A percentile compares a stretch with the other conserved stretches of the same genome.
Conservation (phyloP, 2,888 invertebrate genomes). For the Parnassius mnemosyne region DNA sequence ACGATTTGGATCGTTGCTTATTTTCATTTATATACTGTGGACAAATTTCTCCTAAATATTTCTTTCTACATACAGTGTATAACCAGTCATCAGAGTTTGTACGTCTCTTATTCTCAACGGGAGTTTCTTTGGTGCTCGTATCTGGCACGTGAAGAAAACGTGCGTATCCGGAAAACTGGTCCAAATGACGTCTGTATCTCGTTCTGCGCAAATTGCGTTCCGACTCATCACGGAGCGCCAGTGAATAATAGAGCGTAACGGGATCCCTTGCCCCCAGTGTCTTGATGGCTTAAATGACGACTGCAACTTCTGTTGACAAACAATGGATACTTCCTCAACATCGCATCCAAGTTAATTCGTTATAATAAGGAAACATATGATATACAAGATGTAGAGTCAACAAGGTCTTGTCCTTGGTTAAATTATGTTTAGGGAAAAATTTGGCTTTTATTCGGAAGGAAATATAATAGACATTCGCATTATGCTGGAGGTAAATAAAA, state of each 20-base stretch:
- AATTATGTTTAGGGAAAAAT: slow-evolving; percentile 31
- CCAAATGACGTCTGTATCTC: slow-evolving; percentile 49
- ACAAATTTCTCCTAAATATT: slow-evolving; percentile 37
- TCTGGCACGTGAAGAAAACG: slow-evolving; percentile 40
- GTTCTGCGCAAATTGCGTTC: slow-evolving; percentile 36
- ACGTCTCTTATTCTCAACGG: slow-evolving; percentile 42
- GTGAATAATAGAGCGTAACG: too few relatives aligned
- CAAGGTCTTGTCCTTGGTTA: slow-evolving; percentile 42
- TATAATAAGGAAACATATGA: neutral
- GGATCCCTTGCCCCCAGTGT: slow-evolving; percentile 70
- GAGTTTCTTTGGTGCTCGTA: slow-evolving; percentile 24
- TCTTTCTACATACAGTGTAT: slow-evolving; percentile 49
- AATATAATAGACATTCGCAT: too few relatives aligned
- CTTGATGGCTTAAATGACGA: slow-evolving; percentile 64
- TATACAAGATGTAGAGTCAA: neutral
- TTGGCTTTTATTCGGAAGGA: slow-evolving; percentile 29
- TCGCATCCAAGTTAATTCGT: neutral
- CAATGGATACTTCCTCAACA: slow-evolving; percentile 31
- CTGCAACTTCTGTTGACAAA: slow-evolving; percentile 57
- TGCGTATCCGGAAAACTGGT: slow-evolving; percentile 51
- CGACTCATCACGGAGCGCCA: too few relatives aligned
- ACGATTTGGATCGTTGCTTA: slow-evolving; percentile 50
- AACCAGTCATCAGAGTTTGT: slow-evolving; percentile 66
- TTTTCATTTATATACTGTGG: slow-evolving; percentile 28
- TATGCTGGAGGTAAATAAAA: too few relatives aligned